Conservation (phyloP, 2,113 vertebrate species). For the Sapayoa aenigma region DNA sequence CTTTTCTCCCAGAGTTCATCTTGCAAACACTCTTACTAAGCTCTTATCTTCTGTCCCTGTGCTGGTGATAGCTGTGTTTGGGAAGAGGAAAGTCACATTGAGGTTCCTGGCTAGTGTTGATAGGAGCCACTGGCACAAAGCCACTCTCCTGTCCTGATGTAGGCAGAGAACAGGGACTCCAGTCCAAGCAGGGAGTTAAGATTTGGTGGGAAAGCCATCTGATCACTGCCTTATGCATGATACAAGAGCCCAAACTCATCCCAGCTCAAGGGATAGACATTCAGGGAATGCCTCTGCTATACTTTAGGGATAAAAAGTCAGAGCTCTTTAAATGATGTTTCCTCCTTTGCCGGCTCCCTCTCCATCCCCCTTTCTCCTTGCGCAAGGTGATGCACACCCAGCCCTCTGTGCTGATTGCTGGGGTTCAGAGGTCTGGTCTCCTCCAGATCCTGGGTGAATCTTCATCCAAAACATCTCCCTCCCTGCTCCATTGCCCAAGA, state of each 20-base stretch:
- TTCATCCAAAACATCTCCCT: background rate
- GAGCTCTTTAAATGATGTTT: background rate
- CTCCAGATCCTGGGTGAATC: background rate
- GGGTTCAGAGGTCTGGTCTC: background rate
- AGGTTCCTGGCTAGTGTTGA: conserved; percentile 32
- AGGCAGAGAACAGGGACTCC: background rate
- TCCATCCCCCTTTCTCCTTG: background rate
- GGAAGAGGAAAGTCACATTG: conserved; percentile 71
- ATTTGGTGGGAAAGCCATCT: background rate
- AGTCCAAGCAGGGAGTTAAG: background rate
- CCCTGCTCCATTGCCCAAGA: conserved; percentile 18
- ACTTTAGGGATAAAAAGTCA: background rate
- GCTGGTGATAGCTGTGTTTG: conserved; percentile 9
- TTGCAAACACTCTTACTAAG: background rate
- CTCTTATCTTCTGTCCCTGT: conserved; percentile 51
- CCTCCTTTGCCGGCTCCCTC: background rate
- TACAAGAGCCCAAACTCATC: accelerated
- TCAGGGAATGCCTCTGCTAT: background rate
- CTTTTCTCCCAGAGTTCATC: background rate
- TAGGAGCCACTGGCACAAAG: background rate
- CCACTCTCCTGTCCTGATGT: background rate
- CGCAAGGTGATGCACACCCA: background rate
- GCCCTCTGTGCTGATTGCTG: background rate
- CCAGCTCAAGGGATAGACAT: background rate
- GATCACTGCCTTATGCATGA: accelerated